Conservation (phyloP, 2,113 vertebrate genomes). For the Siniperca chuatsi region DNA sequence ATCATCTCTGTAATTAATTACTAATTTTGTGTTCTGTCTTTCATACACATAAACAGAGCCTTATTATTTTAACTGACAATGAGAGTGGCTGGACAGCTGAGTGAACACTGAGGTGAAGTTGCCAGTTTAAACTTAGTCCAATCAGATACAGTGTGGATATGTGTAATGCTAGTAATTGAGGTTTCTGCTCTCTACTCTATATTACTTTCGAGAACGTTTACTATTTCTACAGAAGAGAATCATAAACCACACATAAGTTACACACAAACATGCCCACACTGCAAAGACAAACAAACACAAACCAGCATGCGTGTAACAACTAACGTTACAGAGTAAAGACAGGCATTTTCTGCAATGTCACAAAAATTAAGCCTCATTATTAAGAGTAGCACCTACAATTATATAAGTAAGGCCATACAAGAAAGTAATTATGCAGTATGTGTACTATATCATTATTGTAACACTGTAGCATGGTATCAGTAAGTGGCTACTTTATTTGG, state of each 20-base stretch:
- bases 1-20: not conserved
- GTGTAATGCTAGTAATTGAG: not conserved
- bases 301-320: not conserved
- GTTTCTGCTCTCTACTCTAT: too few species aligned
- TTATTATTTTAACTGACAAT: not conserved
- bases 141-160: not conserved
- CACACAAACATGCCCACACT: not conserved
- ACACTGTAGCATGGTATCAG: slow-evolving; percentile 1
- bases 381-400: not conserved
- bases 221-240: not conserved
- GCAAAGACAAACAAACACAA: not conserved
- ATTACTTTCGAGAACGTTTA: not conserved
- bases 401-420: not conserved
- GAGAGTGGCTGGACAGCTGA: not conserved
- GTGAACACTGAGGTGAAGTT: not conserved
- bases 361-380: not conserved
- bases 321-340: not conserved
- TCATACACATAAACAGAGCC: not conserved
- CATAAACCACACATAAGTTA: not conserved
- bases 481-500: not conserved
- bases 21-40: not conserved
- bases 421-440: not conserved
- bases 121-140: not conserved
- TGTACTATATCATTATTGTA: not conserved
- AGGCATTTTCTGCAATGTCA: not conserved